phyloP scores from a whole-genome alignment of 2,888 invertebrate genomes.

The Lasius fuliginosus region DNA sequence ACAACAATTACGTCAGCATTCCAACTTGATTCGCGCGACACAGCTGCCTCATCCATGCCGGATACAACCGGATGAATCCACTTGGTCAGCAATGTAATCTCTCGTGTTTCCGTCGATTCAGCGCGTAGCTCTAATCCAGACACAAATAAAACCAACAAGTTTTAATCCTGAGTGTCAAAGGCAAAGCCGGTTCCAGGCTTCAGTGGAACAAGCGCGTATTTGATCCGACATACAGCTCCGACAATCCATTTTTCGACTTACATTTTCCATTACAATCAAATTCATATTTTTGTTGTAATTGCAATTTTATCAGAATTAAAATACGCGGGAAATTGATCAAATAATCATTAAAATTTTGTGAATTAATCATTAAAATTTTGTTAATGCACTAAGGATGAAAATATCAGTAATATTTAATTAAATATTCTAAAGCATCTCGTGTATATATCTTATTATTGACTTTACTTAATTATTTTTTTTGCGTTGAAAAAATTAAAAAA shows the following conservation, averaged over 20 bases:
- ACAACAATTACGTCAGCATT: slow-evolving; percentile 31
- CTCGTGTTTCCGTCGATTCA: slow-evolving; percentile 2
- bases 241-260: neutral
- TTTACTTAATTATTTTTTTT: neutral
- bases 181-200: neutral
- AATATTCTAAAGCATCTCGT: neutral
- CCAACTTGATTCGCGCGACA: slow-evolving; percentile 22
- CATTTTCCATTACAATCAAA: neutral
- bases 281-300: neutral
- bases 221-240: neutral
- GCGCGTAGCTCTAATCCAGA: neutral
- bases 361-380: neutral
- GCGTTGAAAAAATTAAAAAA: too few species aligned
- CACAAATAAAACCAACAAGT: slow-evolving; percentile 5
- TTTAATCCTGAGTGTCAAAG: neutral
- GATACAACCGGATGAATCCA: slow-evolving; percentile 25
- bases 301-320: neutral
- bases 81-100: slow-evolving; percentile 36
- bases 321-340: neutral
- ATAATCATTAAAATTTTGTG: neutral
- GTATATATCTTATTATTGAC: neutral
- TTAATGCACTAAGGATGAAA: neutral
- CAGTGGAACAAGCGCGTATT: slow-evolving; percentile 9
- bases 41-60: slow-evolving; percentile 14
- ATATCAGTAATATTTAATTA: neutral